These are phyloP conservation scores for Passer domesticus DNA, from an alignment of 2,113 vertebrate genomes.

Conservation along the genomic window DNA sequence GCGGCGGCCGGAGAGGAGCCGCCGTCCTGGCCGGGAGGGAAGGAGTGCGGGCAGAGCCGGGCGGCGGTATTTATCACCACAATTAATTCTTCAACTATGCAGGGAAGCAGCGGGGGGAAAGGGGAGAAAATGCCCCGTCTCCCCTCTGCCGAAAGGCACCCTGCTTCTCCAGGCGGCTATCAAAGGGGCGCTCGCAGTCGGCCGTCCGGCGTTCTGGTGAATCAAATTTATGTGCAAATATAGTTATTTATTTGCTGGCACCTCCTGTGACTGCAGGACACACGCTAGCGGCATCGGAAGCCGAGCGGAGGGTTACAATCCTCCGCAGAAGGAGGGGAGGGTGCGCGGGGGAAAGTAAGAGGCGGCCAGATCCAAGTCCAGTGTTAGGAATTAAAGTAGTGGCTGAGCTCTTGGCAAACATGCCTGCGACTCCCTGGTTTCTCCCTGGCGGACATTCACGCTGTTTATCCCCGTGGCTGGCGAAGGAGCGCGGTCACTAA, in stretches of 20 bases:
- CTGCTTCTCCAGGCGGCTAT: not conserved
- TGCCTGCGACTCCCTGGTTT: conserved; percentile 11
- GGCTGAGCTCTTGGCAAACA: not conserved
- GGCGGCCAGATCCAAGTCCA: conserved; percentile 76
- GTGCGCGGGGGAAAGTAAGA: not conserved
- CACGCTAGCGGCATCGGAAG: not conserved
- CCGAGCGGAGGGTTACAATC: conserved; percentile 43
- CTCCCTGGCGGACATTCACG: not conserved
- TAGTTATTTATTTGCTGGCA: conserved; percentile 23
- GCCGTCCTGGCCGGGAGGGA: not conserved
- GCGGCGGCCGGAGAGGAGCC: not conserved
- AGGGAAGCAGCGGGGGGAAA: conserved; percentile 1
- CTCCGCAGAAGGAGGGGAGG: conserved; percentile 3
- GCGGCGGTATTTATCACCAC: not conserved
- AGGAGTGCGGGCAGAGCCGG: not conserved
- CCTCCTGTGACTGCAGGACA: not conserved
- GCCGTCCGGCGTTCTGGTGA: not conserved
- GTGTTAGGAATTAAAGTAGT: conserved; percentile 72
- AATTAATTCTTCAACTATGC: conserved; percentile 18
- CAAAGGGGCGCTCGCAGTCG: not conserved
- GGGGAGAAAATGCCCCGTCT: not conserved
- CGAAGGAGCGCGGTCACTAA: not conserved
- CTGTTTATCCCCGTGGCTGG: not conserved
- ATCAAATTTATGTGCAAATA: conserved; percentile 41
- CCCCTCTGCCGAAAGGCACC: conserved; percentile 8